These are phyloP conservation scores for Ochotona princeps DNA, from an alignment of 2,113 vertebrate genomes.

Conservation along the genomic window DNA sequence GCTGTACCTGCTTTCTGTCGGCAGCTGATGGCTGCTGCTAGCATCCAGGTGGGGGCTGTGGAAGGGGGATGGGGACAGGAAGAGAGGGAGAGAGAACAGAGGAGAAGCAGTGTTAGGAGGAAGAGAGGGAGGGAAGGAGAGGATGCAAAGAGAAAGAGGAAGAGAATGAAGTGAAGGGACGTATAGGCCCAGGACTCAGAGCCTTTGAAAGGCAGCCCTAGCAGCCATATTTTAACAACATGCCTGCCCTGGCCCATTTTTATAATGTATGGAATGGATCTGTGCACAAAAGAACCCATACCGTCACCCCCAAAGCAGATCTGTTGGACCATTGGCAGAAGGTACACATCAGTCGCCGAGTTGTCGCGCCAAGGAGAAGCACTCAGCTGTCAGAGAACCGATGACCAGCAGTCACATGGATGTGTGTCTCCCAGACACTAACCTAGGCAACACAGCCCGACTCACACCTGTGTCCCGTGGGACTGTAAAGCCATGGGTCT, in stretches of 20 bases:
- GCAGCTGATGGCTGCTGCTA: neutral
- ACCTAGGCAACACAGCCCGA: neutral
- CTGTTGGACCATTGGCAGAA: neutral
- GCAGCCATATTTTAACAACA: neutral
- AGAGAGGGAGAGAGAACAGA: rapidly evolving
- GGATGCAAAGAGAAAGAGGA: rapidly evolving
- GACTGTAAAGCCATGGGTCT: neutral
- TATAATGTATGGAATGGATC: rapidly evolving
- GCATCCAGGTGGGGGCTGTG: neutral
- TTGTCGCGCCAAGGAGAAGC: neutral
- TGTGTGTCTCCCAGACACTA: neutral
- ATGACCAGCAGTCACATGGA: rapidly evolving
- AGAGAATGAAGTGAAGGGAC: neutral
- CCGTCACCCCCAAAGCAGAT: neutral
- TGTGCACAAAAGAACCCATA: neutral
- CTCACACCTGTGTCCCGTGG: too few species aligned
- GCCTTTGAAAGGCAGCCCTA: neutral
- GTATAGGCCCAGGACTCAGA: neutral
- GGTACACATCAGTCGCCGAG: too few species aligned
- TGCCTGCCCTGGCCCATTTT: rapidly evolving
- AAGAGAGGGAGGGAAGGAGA: too few species aligned
- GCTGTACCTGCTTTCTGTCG: neutral
- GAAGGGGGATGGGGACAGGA: rapidly evolving
- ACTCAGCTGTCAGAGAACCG: neutral
- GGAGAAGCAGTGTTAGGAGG: too few species aligned